Base-by-base conservation (phyloP, 1,140 invertebrate genomes). In the Drosophila albomicans region DNA sequence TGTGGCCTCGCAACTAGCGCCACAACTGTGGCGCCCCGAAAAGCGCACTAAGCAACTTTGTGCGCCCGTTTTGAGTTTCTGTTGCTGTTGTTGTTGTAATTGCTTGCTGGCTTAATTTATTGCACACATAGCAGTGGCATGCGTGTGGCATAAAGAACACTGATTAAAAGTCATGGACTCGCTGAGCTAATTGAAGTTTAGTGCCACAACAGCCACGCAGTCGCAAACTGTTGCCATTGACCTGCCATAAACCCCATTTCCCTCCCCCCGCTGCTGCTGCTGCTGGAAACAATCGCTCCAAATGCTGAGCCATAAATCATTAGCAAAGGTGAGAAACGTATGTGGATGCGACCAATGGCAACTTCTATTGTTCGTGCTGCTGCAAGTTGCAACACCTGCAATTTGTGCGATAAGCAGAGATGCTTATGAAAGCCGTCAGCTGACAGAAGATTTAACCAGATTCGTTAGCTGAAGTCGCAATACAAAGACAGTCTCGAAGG, bases 141-240 rank as follows among this genome's bases (percentile, higher is more conserved):
- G 63, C 13, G 48, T 76, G 61, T 70, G 75, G 78, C 78, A 77
- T 56, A 86, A 86, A 81, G 78, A 71, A 82, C 84, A 86, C 84
- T 88, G 84, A 87, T 88, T 87, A 88, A 87, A 87, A 88, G 82
- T 87, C 84, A 87, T 88, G 84, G 82, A 88, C 84, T 87, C 79
- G 76, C 45, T 51, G 48, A 67, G 84, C 82, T 87, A 87, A 87
- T 87, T 87, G 84, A 86, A 87, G 82, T 88, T 87, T 87, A 87
- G 82, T 88, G 82, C 84, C 84, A 70, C 66, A 35, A 32, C 28
- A 43, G 20, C 41, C 57, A 61, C 58, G 41, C 56, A 32, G n/a
- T 16, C 38, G 11, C n/a, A 46, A 62, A 61, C 28, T 62, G 57
- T 69, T 67, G 71, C 71, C 71, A 67, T 38, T 45, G 57, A 32